Evolutionary conservation across 1,140 invertebrate species (phyloP).

Genomic region (Cydia amplana): DNA sequence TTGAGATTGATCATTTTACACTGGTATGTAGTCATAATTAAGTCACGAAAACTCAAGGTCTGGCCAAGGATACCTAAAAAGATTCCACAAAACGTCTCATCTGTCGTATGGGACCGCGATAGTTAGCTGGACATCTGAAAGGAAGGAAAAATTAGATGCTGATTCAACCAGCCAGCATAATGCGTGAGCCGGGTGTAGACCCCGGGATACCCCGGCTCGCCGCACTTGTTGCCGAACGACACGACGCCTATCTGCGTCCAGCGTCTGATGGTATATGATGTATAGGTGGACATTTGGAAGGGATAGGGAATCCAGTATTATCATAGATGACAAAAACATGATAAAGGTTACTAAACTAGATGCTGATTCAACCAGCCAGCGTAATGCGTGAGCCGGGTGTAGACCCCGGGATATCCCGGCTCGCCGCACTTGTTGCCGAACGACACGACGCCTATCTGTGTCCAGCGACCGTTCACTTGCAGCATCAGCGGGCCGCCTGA

Average conservation of each 20-base stretch:
- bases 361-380: slow-evolving; percentile 66
- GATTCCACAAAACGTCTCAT: too few relatives aligned
- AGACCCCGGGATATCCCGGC: slow-evolving; percentile 91
- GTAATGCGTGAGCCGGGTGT: slow-evolving; percentile 79
- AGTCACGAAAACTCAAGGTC: too few relatives aligned
- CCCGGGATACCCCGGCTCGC: slow-evolving; percentile 91
- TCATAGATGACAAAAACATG: neutral
- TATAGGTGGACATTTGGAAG: neutral
- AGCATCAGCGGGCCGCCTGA: slow-evolving; percentile 93
- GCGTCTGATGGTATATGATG: too few relatives aligned
- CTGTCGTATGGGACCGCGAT: too few relatives aligned
- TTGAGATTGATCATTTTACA: too few relatives aligned
- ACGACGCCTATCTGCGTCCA: slow-evolving; percentile 95
- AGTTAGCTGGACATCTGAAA: neutral
- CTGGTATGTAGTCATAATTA: too few relatives aligned
- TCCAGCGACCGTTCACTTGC: slow-evolving; percentile 86
- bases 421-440: slow-evolving; percentile 96
- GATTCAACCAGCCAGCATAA: slow-evolving; percentile 68
- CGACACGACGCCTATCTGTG: slow-evolving; percentile 93
- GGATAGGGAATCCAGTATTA: neutral
- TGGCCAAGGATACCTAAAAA: too few relatives aligned
- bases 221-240: slow-evolving; percentile 95
- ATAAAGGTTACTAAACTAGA: slow-evolving; percentile 42
- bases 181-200: slow-evolving; percentile 83
- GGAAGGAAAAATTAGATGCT: slow-evolving; percentile 53